Evolutionary conservation across 1,140 invertebrate genomes (phyloP).

Genomic region (Diprion similis): DNA sequence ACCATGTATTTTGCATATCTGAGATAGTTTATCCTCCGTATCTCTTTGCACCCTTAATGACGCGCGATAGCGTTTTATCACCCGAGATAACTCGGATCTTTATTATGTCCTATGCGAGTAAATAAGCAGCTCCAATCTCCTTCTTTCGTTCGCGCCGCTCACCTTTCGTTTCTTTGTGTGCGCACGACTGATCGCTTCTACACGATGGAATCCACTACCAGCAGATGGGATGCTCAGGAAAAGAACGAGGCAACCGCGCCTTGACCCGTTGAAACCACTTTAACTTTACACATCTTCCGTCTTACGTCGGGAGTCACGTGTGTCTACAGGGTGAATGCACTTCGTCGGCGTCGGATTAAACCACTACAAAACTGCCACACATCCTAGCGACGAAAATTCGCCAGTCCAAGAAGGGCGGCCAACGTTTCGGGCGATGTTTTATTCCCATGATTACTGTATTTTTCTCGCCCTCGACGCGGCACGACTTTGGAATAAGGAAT

Average conservation of each 20-base stretch:
- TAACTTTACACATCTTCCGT: not conserved
- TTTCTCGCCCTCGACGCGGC: constrained; percentile 7
- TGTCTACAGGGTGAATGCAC: too few species aligned
- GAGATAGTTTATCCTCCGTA: not conserved
- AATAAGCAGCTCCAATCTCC: not conserved
- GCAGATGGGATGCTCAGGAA: not conserved
- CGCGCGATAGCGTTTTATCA: not conserved
- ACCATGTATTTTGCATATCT: constrained; percentile 3
- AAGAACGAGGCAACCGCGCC: not conserved
- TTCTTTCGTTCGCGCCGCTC: constrained; percentile 1
- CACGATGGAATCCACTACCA: not conserved
- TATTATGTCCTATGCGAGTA: constrained; percentile 1
- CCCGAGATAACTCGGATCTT: constrained; percentile 2
- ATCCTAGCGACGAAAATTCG: not conserved
- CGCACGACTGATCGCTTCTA: not conserved
- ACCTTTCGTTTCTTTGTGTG: not conserved
- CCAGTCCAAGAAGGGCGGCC: not conserved
- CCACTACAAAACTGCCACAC: too few species aligned
- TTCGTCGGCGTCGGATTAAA: too few species aligned
- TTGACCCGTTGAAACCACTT: not conserved
- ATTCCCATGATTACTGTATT: constrained; percentile 7
- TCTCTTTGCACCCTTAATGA: not conserved
- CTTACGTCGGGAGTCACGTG: not conserved
- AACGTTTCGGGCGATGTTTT: constrained; percentile 1
- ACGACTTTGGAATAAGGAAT: constrained; percentile 14